Conservation (phyloP, 2,113 vertebrate genomes). For the Peromyscus polionotus region DNA sequence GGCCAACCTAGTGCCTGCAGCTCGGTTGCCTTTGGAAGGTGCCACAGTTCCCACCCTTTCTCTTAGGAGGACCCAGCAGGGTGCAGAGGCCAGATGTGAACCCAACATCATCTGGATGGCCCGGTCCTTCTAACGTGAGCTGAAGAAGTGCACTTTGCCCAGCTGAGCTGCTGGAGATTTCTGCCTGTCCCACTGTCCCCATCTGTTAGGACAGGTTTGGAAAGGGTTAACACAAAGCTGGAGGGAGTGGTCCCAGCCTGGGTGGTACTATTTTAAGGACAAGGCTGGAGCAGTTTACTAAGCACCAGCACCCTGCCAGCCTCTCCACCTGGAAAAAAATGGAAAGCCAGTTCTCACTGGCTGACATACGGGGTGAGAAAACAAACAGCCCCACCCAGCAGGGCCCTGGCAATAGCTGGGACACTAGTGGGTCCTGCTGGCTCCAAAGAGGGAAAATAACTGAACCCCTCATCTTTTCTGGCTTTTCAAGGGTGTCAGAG, state of each 20-base stretch:
- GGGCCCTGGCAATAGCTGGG: neutral
- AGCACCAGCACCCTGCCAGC: neutral
- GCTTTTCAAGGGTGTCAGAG: neutral
- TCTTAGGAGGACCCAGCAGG: neutral
- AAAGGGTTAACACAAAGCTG: neutral
- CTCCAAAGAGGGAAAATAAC: neutral
- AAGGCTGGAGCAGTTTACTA: neutral
- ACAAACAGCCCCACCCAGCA: neutral
- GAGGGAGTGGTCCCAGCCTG: neutral
- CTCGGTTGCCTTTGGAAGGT: neutral
- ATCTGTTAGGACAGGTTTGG: neutral
- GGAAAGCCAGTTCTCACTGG: neutral
- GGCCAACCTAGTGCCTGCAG: rapidly evolving
- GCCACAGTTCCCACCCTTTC: rapidly evolving
- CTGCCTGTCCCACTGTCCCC: rapidly evolving
- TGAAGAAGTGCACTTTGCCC: neutral
- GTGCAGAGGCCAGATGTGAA: neutral
- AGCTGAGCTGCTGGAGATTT: neutral
- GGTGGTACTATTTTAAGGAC: neutral
- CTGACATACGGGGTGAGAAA: rapidly evolving
- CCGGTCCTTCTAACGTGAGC: neutral
- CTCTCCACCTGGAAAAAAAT: neutral
- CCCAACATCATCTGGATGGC: neutral
- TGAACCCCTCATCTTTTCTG: rapidly evolving
- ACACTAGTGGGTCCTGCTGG: neutral